Percentiles rank a stretch among this genome's conserved stretches.
Evolutionary conservation across 2,888 invertebrate genomes (phyloP).

Genomic region (Parthenolecanium corni): DNA sequence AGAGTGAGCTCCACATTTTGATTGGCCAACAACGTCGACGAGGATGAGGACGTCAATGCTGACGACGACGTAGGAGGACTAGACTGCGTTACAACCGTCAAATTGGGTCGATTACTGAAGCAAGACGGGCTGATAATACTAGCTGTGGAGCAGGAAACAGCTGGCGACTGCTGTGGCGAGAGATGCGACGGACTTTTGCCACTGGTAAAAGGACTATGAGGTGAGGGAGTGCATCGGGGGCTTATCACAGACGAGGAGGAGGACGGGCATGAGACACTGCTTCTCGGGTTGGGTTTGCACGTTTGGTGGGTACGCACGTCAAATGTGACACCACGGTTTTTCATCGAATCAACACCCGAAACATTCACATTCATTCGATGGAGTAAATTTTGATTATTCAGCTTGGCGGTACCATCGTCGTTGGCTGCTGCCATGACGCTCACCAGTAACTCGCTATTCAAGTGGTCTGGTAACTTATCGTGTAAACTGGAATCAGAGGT

Average conservation of each 20-base stretch:
- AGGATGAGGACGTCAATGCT: no score
- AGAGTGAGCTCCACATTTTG: background rate
- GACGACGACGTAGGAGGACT: slow-evolving; percentile 20
- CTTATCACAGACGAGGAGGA: slow-evolving; percentile 32
- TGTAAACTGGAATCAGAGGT: background rate
- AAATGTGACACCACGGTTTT: background rate
- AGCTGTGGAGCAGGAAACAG: slow-evolving; percentile 21
- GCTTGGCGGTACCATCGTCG: background rate
- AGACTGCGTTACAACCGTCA: slow-evolving; percentile 35
- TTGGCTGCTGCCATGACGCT: background rate
- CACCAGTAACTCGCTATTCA: background rate
- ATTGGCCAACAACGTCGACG: slow-evolving; percentile 9
- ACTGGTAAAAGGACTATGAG: slow-evolving; percentile 28
- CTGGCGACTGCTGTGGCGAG: slow-evolving; percentile 29
- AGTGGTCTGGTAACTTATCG: background rate
- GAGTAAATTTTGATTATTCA: background rate
- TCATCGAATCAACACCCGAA: background rate
- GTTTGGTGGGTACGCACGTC: slow-evolving; percentile 5
- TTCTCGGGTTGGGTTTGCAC: background rate
- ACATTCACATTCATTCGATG: background rate
- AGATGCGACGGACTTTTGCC: slow-evolving; percentile 30
- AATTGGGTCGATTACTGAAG: slow-evolving; percentile 37
- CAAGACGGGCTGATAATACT: slow-evolving; percentile 39
- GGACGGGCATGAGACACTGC: background rate
- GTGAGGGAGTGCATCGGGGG: slow-evolving; percentile 31